A percentile compares a stretch with the other conserved stretches of the same genome.
Conservation (phyloP, 1,140 invertebrate genomes). For the Lutraria rhynchaena region DNA sequence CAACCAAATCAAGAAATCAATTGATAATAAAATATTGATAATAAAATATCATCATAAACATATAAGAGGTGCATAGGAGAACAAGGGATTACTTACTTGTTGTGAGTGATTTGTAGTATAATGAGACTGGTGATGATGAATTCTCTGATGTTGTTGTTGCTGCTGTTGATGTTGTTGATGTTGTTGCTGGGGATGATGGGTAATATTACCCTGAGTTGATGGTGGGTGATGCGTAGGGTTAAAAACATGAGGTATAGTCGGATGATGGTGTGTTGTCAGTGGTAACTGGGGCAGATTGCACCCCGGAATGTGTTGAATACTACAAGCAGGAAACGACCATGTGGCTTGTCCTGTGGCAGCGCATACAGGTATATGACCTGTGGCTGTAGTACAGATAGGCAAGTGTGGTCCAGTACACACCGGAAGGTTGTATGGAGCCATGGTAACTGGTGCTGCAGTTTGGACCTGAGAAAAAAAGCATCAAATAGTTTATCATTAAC, state of each 20-base stretch:
- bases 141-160: constrained; percentile 80
- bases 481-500: background rate
- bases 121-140: constrained; percentile 70
- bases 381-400: constrained; percentile 75
- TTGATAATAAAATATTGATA: no score
- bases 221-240: constrained; percentile 65
- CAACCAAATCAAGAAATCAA: no score
- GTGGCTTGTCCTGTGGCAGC: constrained; percentile 70
- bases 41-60: no score
- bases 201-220: constrained; percentile 49
- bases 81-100: constrained; percentile 31
- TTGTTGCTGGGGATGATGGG: constrained; percentile 77
- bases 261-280: constrained; percentile 63
- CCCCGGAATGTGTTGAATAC: constrained; percentile 79
- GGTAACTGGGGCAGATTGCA: constrained; percentile 78
- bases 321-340: constrained; percentile 77
- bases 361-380: constrained; percentile 74
- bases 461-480: constrained; percentile 83
- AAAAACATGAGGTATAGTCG: constrained; percentile 83
- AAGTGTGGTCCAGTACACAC: constrained; percentile 79
- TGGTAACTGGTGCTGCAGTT: constrained; percentile 85
- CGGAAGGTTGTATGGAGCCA: constrained; percentile 82
- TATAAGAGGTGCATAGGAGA: background rate
- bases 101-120: constrained; percentile 34
- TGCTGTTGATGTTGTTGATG: constrained; percentile 75